Percentiles rank a stretch among this genome's conserved stretches.
Evolutionary conservation across 2,797 vertebrate species (phyloP).

Genomic region (Notoglanidium macrostoma): DNA sequence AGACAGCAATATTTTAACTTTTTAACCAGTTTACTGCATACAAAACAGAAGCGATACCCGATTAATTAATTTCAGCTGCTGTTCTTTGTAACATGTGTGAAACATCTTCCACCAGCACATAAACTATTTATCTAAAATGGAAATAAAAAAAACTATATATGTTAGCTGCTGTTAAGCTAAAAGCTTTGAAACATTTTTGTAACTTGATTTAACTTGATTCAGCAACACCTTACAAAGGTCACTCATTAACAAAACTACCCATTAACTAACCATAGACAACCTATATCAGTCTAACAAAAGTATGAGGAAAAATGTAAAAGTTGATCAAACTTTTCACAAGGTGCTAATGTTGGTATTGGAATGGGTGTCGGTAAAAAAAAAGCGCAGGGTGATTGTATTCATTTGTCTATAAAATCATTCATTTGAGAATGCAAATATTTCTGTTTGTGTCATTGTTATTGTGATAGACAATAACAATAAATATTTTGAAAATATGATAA

Average conservation of each 20-base stretch:
- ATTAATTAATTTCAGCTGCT: background rate
- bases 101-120: background rate
- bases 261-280: background rate
- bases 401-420: background rate
- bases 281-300: background rate
- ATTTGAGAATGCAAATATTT: background rate
- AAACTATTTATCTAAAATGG: background rate
- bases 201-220: background rate
- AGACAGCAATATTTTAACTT: background rate
- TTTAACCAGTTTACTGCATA: background rate
- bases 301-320: background rate
- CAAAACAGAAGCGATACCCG: background rate
- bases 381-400: background rate
- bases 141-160: background rate
- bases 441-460: background rate
- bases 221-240: background rate
- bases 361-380: background rate
- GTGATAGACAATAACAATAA: background rate
- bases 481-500: background rate
- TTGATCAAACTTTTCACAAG: background rate
- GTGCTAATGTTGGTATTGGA: background rate
- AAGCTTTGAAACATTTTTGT: background rate
- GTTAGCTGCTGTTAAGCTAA: background rate
- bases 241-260: background rate
- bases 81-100: background rate